phyloP scores from a whole-genome alignment of 2,113 vertebrate species.

The Xiphophorus maculatus region DNA sequence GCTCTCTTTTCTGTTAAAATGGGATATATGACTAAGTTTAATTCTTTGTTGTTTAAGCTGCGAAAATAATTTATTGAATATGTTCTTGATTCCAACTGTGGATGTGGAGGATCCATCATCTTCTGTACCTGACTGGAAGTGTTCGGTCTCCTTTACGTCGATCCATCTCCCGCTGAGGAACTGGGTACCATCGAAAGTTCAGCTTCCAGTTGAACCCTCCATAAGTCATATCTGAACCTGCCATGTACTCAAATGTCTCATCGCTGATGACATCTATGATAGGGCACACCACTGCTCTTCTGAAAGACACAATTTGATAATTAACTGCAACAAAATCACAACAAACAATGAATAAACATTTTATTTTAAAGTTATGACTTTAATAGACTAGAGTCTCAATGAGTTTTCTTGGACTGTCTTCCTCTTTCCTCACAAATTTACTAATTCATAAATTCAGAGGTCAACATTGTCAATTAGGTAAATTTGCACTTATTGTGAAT shows the following conservation, averaged over 20 bases:
- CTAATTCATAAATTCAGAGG: not conserved
- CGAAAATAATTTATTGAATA: not conserved
- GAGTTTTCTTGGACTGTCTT: not conserved
- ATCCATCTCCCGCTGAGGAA: constrained; percentile 98
- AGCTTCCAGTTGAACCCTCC: constrained; percentile 99
- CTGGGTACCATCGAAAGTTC: constrained; percentile 98
- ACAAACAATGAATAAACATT: not conserved
- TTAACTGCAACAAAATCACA: not conserved
- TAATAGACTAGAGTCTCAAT: too few species aligned
- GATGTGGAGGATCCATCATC: not conserved
- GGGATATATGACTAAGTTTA: constrained; percentile 11
- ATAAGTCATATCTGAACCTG: constrained; percentile 98
- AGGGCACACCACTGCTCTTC: constrained; percentile 94
- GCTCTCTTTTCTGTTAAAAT: constrained; percentile 19
- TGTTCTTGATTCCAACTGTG: not conserved
- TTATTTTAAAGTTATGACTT: too few species aligned
- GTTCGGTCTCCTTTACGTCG: constrained; percentile 96
- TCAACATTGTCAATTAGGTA: not conserved
- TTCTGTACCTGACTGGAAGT: constrained; percentile 89
- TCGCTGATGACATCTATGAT: constrained; percentile 99
- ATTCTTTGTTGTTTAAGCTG: constrained; percentile 24
- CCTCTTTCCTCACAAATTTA: not conserved
- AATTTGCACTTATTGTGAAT: not conserved
- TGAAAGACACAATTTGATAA: constrained; percentile 55
- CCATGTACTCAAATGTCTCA: constrained; percentile 98